phyloP scores from a whole-genome alignment of 2,888 invertebrate genomes.

The Theretra japonica region DNA sequence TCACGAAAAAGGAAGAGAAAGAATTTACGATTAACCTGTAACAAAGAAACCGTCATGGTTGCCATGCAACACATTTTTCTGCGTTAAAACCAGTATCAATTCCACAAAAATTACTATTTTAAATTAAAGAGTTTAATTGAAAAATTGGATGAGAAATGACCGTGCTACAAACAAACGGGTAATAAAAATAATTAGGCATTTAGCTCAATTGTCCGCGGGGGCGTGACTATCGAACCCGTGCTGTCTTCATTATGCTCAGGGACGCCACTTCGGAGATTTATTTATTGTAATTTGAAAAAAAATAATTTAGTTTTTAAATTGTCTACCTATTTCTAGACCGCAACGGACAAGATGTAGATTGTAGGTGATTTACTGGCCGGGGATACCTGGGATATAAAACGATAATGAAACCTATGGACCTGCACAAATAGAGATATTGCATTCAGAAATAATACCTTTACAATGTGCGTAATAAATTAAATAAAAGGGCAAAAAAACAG shows the following conservation, averaged over 20 bases:
- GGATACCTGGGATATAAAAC: too few relatives aligned
- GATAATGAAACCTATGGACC: too few relatives aligned
- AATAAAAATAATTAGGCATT: slow-evolving; percentile 83
- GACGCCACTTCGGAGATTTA: slow-evolving; percentile 37
- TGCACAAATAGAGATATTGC: too few relatives aligned
- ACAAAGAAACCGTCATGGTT: not conserved
- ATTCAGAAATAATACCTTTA: too few relatives aligned
- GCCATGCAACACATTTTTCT: not conserved
- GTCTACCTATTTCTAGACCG: too few relatives aligned
- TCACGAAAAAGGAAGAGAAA: too few relatives aligned
- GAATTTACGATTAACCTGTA: too few relatives aligned
- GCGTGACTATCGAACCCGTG: slow-evolving; percentile 63
- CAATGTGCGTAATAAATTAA: too few relatives aligned
- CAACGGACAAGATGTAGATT: too few relatives aligned
- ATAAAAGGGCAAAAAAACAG: not conserved
- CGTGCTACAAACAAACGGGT: slow-evolving; percentile 72
- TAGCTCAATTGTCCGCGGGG: slow-evolving; percentile 70
- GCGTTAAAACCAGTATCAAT: slow-evolving; percentile 31
- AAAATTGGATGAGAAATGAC: slow-evolving; percentile 66
- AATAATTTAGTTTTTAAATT: too few relatives aligned
- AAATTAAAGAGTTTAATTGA: slow-evolving; percentile 31
- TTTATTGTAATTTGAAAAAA: not conserved
- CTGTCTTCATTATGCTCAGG: slow-evolving; percentile 61
- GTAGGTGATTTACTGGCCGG: too few relatives aligned
- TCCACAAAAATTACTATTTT: slow-evolving; percentile 28